Evolutionary conservation across 2,888 invertebrate species (phyloP).

Genomic region (Pollenia angustigena): DNA sequence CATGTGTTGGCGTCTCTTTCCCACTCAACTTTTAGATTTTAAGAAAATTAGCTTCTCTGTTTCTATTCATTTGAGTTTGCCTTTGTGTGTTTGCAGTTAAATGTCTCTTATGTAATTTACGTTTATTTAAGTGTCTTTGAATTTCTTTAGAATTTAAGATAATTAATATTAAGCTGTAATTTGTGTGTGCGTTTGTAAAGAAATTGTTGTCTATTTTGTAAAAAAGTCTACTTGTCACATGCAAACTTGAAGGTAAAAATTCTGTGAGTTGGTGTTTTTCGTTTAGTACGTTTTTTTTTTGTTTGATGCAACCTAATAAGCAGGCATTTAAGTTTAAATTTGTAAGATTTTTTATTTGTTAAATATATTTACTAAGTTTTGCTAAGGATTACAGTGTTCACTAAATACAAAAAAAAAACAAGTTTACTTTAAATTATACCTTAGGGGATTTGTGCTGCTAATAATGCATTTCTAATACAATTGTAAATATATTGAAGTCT

Average conservation of each 20-base stretch:
- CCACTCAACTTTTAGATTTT: constrained; percentile 7
- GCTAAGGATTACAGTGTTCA: background rate
- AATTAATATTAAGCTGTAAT: constrained; percentile 22
- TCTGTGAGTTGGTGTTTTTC: background rate
- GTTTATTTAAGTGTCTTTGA: constrained; percentile 33
- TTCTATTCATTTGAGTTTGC: background rate
- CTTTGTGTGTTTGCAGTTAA: background rate
- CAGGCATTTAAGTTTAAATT: constrained; percentile 21
- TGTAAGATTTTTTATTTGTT: background rate
- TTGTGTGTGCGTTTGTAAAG: background rate
- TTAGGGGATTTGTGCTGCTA: too few relatives aligned
- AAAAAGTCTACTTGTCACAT: constrained; percentile 20
- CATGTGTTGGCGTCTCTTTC: background rate
- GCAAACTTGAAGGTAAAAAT: constrained; percentile 2
- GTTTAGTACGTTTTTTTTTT: background rate
- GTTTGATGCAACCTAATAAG: constrained; percentile 21
- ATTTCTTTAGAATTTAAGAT: constrained; percentile 19
- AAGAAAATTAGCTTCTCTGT: constrained; percentile 55
- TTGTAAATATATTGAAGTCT: too few relatives aligned
- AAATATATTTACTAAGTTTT: background rate
- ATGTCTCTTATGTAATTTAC: constrained; percentile 37
- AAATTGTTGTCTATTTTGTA: background rate
- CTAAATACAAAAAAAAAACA: too few relatives aligned
- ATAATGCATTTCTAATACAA: too few relatives aligned
- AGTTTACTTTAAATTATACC: too few relatives aligned